Evolutionary conservation across 2,888 invertebrate genomes (phyloP), one percentile per base, ranked within the genome.

Genomic region (Megastigmus dorsalis): DNA sequence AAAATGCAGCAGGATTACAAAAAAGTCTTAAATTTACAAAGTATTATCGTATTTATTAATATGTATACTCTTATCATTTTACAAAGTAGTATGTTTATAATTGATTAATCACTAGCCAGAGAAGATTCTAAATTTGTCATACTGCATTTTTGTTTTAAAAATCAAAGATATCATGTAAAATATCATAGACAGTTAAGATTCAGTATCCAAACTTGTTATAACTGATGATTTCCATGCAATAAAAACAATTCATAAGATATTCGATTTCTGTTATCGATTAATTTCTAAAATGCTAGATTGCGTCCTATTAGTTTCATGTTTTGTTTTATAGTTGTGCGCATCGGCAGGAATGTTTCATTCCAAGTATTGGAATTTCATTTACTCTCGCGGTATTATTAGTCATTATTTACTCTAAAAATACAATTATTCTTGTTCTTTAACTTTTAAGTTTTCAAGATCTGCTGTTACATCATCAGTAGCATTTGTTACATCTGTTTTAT

Each of bases 401-500:
- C 33, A 70, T 60, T 28, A 63, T 20, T 62, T 62, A 55, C 20
- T 66, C 28, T 62, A 68, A 59, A 43, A 74, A 15, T 74, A 45
- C 13, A 78, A 60, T 69, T 81, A 78, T 48, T 79, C 81, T 67
- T 80, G 79, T 13, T 89, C 85, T 57, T 90, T 89, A 73, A 93
- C 91, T 82, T 90, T 90, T 33, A 93, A 89, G 81, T 92, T 91
- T 80, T 91, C 90, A 62, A 92, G 83, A 85, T 92, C 90, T 81
- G 91, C 84, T 23, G 90, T 89, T 45, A 92, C 89, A 81, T 91
- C 90, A 9, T 90, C 90, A 78, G 84, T 88, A 88, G 6, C 89
- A 67, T 82, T 80, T 55, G 78, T 79, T 13, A 79, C 59, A 54
- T 80, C 68, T 52, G 66, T 15, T 41, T 45, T 62, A 28, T 18